Base-by-base conservation (phyloP, 1,140 invertebrate species). In the Bombus balteatus region DNA sequence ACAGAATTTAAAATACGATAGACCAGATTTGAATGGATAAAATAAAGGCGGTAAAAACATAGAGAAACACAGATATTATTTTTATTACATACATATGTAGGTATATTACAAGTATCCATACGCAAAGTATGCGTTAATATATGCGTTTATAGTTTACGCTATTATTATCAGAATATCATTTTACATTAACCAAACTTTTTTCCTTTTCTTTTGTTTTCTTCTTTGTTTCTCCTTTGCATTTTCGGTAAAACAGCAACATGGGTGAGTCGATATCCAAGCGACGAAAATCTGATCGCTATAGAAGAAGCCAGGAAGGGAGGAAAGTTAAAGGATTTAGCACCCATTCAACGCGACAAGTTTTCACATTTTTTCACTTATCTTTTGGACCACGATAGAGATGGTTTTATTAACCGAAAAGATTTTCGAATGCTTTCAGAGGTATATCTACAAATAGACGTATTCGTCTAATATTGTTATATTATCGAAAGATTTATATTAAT, bases 351-450 rank as follows among this genome's bases (percentile, higher is more conserved):
- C 43, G 96, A 97, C 90, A 97, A 97, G 92, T 95, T 97, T 92
- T 95, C 96, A 1, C 96, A 97, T 83, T 97, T 97, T 92, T 97
- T 97, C 92, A 96, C 95, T 0, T 96, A 96, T 88, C 95, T 97
- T 3, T 94, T 97, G 65, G 97, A 97, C 91, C 96, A 97, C 88
- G 97, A 97, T 92, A 95, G 96, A 41, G 97, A 97, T 93, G 97
- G 97, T 93, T 95, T 97, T 78, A 96, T 97, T 66, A 96, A 95
- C 65, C 96, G 96, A 81, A 96, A 97, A 89, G 97, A 97, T 93
- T 97, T 97, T 90, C 96, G 97, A 84, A 94, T 96, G 68, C 95
- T 97, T 84, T 96, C 96, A 89, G 97, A 97, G 96, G 97, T 97
- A 95, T 41, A 5, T n/a, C 3, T 34, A 71, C 0, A 12, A 43